Conservation (phyloP, 2,797 vertebrate species). For the Micropoecilia bifurca region DNA sequence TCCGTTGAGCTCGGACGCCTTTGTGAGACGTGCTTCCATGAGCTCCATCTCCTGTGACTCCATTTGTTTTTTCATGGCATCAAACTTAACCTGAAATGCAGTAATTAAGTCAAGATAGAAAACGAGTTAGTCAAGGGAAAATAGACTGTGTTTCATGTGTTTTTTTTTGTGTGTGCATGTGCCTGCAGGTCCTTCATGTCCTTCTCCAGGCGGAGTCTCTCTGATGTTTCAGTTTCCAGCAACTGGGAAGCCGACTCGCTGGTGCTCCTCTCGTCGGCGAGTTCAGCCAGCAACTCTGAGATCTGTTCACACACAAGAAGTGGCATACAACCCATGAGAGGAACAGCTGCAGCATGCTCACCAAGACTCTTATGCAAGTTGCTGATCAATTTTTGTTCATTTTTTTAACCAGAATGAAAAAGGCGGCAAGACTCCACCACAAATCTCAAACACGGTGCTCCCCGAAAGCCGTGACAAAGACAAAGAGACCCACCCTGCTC, state of each 20-base stretch:
- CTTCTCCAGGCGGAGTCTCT: conserved; percentile 93
- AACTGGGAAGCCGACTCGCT: conserved; percentile 95
- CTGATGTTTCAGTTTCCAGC: conserved; percentile 91
- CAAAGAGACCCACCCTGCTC: conserved; percentile 85
- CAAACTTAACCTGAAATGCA: conserved; percentile 86
- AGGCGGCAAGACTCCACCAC: conserved; percentile 17
- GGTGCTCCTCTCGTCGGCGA: conserved; percentile 94
- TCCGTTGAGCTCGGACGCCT: conserved; percentile 92
- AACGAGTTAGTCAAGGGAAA: conserved; percentile 1
- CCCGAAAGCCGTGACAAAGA: conserved; percentile 54
- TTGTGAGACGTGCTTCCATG: conserved; percentile 94
- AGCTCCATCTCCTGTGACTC: conserved; percentile 96
- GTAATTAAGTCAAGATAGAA: conserved; percentile 14
- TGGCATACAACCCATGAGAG: conserved; percentile 18
- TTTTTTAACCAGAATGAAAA: conserved; percentile 22
- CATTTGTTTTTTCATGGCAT: conserved; percentile 91
- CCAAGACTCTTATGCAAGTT: conserved; percentile 12
- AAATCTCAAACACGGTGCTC: conserved; percentile 26
- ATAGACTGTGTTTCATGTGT: background rate
- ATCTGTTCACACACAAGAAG: conserved; percentile 80
- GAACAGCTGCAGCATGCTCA: conserved; percentile 20
- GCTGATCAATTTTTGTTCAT: conserved; percentile 12
- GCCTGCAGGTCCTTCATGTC: conserved; percentile 97
- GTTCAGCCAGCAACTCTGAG: conserved; percentile 92
- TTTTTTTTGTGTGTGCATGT: conserved; percentile 16